Evolutionary conservation across 2,113 vertebrate genomes (phyloP).

Genomic region (Zosterops lateralis): DNA sequence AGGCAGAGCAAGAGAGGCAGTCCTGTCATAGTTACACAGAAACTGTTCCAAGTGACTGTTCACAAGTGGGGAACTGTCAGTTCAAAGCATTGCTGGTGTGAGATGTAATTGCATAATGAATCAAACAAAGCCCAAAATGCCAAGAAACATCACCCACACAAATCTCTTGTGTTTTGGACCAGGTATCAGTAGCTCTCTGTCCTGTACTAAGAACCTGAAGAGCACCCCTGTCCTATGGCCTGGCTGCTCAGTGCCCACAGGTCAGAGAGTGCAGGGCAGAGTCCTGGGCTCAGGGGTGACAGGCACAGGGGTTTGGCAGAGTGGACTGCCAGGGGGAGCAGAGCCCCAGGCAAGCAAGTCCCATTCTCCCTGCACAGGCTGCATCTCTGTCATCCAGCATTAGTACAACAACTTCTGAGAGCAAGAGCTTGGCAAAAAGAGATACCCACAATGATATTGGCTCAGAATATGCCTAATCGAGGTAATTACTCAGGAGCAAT

Average conservation of each 20-base stretch:
- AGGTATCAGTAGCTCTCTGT: not conserved
- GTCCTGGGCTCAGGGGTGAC: not conserved
- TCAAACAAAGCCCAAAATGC: not conserved
- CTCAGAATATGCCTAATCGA: not conserved
- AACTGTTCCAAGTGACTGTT: not conserved
- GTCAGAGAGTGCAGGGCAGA: not conserved
- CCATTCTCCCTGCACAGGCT: not conserved
- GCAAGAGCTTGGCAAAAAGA: not conserved
- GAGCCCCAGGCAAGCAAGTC: not conserved
- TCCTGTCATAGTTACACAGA: not conserved
- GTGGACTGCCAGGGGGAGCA: not conserved
- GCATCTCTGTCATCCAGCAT: not conserved
- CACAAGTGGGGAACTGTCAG: not conserved
- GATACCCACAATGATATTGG: not conserved
- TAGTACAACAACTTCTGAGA: not conserved
- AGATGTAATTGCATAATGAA: not conserved
- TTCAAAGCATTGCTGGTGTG: not conserved
- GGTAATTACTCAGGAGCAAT: not conserved
- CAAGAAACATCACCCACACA: not conserved
- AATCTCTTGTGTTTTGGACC: not conserved
- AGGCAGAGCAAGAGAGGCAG: not conserved
- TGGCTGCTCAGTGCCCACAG: not conserved
- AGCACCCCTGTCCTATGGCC: too few species aligned
- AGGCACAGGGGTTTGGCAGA: not conserved
- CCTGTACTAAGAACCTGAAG: not conserved